A percentile compares a stretch with the other conserved stretches of the same genome.
Evolutionary conservation across 2,888 invertebrate genomes (phyloP).

Genomic region (Allophyes oxyacanthae): DNA sequence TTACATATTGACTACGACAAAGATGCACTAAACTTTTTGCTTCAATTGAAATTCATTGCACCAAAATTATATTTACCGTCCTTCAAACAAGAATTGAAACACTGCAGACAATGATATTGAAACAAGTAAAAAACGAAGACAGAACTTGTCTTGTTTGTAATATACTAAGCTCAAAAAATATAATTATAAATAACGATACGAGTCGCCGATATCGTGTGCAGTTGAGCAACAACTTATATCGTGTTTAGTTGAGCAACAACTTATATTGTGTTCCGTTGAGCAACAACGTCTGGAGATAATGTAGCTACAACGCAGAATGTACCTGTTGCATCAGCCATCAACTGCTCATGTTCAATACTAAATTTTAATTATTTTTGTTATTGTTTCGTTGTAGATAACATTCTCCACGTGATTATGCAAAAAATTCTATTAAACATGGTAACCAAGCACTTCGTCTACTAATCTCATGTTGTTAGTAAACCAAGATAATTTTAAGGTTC

Average conservation of each 20-base stretch:
- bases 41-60: constrained; percentile 1
- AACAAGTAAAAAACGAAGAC: neutral
- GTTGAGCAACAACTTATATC: neutral
- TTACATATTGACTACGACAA: constrained; percentile 3
- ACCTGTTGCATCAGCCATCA: constrained; percentile 8
- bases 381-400: neutral
- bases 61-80: neutral
- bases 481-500: neutral
- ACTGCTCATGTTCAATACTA: neutral
- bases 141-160: no score
- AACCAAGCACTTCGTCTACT: neutral
- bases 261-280: no score
- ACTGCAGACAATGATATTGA: neutral
- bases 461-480: neutral
- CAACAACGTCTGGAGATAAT: no score
- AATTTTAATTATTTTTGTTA: neutral
- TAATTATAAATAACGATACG: neutral
- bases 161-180: no score
- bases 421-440: neutral
- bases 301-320: no score
- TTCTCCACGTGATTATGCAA: neutral
- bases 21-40: neutral
- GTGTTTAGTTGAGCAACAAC: neutral
- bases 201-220: neutral
- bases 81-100: constrained; percentile 1